Conservation (phyloP, 1,140 invertebrate genomes). For the Hormaphis cornu region DNA sequence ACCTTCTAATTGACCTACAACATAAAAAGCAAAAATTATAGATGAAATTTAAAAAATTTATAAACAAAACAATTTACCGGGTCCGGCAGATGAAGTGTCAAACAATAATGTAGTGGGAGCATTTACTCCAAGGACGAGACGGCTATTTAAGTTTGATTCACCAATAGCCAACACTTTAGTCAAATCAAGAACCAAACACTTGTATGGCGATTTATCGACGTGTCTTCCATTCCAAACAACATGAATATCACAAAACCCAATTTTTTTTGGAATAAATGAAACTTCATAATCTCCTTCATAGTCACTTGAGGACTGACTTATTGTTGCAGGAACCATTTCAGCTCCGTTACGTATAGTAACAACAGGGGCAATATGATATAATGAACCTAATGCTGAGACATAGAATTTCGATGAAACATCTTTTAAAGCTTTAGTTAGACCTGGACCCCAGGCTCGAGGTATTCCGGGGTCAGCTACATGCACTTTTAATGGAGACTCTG, state of each 20-base stretch:
- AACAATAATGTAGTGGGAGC: constrained; percentile 61
- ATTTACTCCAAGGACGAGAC: constrained; percentile 37
- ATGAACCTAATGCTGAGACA: constrained; percentile 14
- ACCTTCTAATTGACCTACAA: constrained; percentile 51
- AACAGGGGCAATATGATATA: constrained; percentile 30
- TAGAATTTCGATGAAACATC: constrained; percentile 41
- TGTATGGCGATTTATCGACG: constrained; percentile 38
- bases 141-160: constrained; percentile 31
- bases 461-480: constrained; percentile 54
- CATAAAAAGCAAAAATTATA: constrained; percentile 25
- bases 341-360: constrained; percentile 58
- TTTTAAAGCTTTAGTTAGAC: constrained; percentile 50
- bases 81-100: constrained; percentile 64
- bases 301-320: constrained; percentile 35
- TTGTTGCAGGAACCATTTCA: constrained; percentile 46
- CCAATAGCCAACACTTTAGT: constrained; percentile 37
- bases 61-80: constrained; percentile 44
- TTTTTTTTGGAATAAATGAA: constrained; percentile 58
- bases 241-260: constrained; percentile 61
- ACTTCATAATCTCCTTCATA: constrained; percentile 51
- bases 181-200: constrained; percentile 37
- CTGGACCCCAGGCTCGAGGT: constrained; percentile 54
- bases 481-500: constrained; percentile 50
- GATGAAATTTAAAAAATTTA: neutral
- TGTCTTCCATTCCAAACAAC: constrained; percentile 59